Evolutionary conservation across 1,140 invertebrate genomes (phyloP), one percentile per base, ranked within the genome.

Genomic region (Lepidurus arcticus): DNA sequence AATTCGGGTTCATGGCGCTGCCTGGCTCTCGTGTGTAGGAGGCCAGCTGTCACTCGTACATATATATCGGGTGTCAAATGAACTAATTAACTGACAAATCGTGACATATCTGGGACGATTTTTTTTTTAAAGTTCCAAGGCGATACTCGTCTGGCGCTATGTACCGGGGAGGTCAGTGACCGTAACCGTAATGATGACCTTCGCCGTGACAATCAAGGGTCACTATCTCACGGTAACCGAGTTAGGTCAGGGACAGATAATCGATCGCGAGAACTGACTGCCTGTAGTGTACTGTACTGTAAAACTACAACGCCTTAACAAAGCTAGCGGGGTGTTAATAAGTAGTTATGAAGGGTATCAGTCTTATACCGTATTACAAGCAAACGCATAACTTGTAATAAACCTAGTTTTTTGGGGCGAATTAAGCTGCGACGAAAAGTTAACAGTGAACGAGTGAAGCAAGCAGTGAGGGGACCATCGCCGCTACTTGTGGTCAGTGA

Each of bases 211-310:
- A 65, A 65, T 65, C 53, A 65, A 65, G 53, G 53, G 53, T 65
- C 53, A 65, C 53, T 65, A 47, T 4, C 53, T 65, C 53, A 10
- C 53, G 21, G 53, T 65, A 65, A 65, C 53, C 9, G 13, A 7
- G 53, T 65, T 65, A 65, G 53, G 53, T 65, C 53, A 65, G 53
- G n/a, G 53, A 21, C 53, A 16, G 53, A 16, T 65, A 65, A 65
- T 65, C 53, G 53, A 65, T 65, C 34, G 34, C 34, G 2, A 34
- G 2, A 34, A 34, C 34, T 34, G 34, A 34, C 34, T 34, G 34
- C 34, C 34, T 34, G 34, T 34, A 34, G 34, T 65, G 6, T 9
- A 65, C 8, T 7, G 53, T 16, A 5, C 53, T 53, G 47, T 11
- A 53, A 53, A 65, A 34, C 34, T 4, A 34, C 34, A 34, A 34